Evolutionary conservation across 2,113 vertebrate genomes (phyloP), one percentile per base, ranked within the genome.

Genomic region (Cyprinodon tularosa): DNA sequence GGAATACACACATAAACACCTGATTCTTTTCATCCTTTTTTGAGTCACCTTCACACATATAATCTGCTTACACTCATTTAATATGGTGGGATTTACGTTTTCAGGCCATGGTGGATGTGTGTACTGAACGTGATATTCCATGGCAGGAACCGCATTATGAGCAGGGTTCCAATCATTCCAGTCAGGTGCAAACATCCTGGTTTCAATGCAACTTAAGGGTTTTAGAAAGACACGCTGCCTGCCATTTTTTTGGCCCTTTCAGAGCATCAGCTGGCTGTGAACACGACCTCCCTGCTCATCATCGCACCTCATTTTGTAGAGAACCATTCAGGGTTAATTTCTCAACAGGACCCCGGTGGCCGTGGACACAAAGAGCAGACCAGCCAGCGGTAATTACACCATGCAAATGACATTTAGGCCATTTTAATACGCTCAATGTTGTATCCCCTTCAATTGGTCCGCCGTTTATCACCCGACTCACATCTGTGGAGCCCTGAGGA

Each of bases 341-440:
- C 78, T 82, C 77, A 53, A 86, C 84, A 87, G 90, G 87, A 78
- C 82, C 86, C 89, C 12, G 47, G 83, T 77, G 87, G 81, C 81
- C 62, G 4, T 20, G 36, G 63, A 83, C 89, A 92, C 85, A 92
- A 92, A 89, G 83, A 85, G 73, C 71, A 29, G 84, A 72, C 77
- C 84, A 78, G 86, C 88, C 86, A 62, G 80, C 63, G 12, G 89
- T 88, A 90, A 90, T 92, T 89, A 91, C 88, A 80, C 79, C 89
- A 91, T 90, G 88, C 88, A 91, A 89, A 91, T 92, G 88, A 77
- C 85, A 83, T 86, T 90, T 78, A 81, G 79, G 72, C 75, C 69
- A 72, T 87, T 62, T 90, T 87, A 77, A 87, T 75, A 66, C 15
- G 71, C 83, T 76, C 48, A 72, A 67, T 76, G 84, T 88, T 17